These are phyloP conservation scores for Laupala kohalensis DNA, from an alignment of 1,140 invertebrate species.

Conservation along the genomic window DNA sequence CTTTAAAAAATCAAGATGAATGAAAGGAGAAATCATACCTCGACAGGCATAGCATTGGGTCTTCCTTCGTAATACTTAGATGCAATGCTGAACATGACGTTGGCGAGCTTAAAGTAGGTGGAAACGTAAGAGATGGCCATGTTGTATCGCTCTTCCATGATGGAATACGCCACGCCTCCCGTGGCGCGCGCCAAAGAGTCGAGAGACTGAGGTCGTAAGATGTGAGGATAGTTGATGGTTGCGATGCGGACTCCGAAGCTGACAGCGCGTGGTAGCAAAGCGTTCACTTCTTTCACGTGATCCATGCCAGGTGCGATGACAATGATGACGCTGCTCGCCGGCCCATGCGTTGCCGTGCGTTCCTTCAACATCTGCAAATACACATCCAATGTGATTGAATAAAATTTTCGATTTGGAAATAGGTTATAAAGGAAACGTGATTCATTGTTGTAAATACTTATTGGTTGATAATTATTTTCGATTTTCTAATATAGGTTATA, in stretches of 20 bases:
- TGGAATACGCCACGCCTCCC: constrained; percentile 30
- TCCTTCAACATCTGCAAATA: constrained; percentile 38
- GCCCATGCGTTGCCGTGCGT: constrained; percentile 24
- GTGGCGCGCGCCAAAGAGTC: constrained; percentile 33
- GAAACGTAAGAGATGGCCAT: constrained; percentile 31
- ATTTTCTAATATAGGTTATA: no score
- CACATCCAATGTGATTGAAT: no score
- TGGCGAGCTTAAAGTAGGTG: constrained; percentile 38
- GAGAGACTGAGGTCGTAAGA: constrained; percentile 25
- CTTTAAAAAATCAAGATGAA: no score
- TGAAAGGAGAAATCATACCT: constrained; percentile 24
- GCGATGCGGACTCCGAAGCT: constrained; percentile 29
- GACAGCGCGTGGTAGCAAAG: constrained; percentile 23
- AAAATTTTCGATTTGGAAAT: background rate
- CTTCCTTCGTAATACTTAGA: constrained; percentile 33
- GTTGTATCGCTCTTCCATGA: constrained; percentile 35
- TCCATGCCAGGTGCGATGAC: constrained; percentile 35
- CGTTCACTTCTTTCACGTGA: constrained; percentile 18
- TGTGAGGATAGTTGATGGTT: constrained; percentile 34
- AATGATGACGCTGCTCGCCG: constrained; percentile 38
- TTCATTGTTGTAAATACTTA: background rate
- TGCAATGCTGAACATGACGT: constrained; percentile 33
- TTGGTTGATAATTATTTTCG: no score
- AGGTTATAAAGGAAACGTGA: background rate
- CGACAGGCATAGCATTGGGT: constrained; percentile 34